Conservation (phyloP, 2,888 invertebrate species). For the Callimorpha dominula region DNA sequence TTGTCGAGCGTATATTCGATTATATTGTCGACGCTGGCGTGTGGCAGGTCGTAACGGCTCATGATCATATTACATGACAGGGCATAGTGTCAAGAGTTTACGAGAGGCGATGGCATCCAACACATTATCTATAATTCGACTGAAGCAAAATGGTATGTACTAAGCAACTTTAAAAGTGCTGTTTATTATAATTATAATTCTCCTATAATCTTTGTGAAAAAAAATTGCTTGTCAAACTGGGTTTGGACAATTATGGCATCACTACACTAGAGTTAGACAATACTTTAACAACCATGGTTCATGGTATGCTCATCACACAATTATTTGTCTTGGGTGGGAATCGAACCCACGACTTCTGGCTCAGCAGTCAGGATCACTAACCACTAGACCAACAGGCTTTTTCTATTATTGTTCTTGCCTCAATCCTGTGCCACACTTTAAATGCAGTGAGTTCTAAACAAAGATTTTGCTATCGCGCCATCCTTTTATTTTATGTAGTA, state of each 20-base stretch:
- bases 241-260: too few species aligned
- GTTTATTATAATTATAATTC: too few species aligned
- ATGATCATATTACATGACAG: not conserved
- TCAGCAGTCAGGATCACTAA: too few species aligned
- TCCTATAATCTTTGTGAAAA: too few species aligned
- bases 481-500: conserved; percentile 11
- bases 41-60: not conserved
- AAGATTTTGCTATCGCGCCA: not conserved
- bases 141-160: not conserved
- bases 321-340: too few species aligned
- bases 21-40: not conserved
- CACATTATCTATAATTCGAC: not conserved
- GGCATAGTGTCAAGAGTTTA: not conserved
- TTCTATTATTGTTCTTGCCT: not conserved
- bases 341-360: too few species aligned
- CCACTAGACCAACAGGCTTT: too few species aligned
- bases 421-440: not conserved
- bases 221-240: too few species aligned
- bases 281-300: too few species aligned
- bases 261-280: too few species aligned
- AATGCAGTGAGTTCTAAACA: not conserved
- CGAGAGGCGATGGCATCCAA: not conserved
- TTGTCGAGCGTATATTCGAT: not conserved
- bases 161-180: too few species aligned
- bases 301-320: too few species aligned